These are phyloP conservation scores for Synodontis membranacea DNA, from an alignment of 2,113 vertebrate genomes.

Conservation along the genomic window DNA sequence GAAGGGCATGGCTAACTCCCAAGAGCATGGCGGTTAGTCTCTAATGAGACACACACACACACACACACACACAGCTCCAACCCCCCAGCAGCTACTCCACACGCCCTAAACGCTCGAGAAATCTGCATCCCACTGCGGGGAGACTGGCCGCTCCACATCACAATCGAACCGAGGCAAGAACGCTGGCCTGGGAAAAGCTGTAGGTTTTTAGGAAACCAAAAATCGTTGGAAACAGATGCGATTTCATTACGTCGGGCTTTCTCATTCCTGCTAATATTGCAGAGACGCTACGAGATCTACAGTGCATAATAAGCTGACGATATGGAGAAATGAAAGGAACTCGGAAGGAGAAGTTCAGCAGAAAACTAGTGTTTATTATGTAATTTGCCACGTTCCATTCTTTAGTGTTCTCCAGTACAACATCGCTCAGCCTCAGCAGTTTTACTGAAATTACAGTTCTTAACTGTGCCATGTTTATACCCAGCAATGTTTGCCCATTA, in stretches of 20 bases:
- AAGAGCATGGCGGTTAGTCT: constrained; percentile 41
- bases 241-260: background rate
- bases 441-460: background rate
- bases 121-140: background rate
- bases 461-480: background rate
- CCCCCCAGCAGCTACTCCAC: background rate
- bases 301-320: background rate
- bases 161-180: constrained; percentile 22
- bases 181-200: constrained; percentile 20
- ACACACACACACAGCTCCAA: constrained; percentile 14
- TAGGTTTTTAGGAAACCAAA: constrained; percentile 6
- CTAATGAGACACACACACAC: constrained; percentile 43
- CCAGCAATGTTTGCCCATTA: background rate
- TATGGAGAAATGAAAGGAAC: constrained; percentile 2
- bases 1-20: constrained; percentile 29
- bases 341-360: background rate
- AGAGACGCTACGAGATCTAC: background rate
- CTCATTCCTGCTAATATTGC: constrained; percentile 17
- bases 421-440: background rate
- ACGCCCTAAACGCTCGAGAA: constrained; percentile 36
- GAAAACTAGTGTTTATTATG: background rate
- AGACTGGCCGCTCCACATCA: constrained; percentile 35
- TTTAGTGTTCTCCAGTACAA: background rate
- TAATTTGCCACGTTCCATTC: background rate
- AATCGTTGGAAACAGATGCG: background rate